phyloP scores from a whole-genome alignment of 2,797 vertebrate species.

The Notamacropus eugenii region DNA sequence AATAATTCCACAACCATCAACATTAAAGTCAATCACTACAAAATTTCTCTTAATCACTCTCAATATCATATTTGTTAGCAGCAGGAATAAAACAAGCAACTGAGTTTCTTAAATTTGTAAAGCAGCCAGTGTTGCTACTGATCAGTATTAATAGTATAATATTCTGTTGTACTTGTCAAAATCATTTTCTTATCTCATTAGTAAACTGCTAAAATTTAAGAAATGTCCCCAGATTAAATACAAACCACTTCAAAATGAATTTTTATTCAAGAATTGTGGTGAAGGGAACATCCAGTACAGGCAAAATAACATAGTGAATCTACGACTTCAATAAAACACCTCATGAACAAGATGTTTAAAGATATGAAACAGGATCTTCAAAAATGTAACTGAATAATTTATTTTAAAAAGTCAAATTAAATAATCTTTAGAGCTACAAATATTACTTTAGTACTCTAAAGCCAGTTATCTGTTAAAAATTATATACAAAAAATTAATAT shows the following conservation, averaged over 20 bases:
- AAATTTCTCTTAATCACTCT: not conserved
- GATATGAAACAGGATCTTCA: constrained; percentile 34
- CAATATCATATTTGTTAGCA: not conserved
- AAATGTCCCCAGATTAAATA: constrained; percentile 55
- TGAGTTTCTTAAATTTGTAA: not conserved
- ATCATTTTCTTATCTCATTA: not conserved
- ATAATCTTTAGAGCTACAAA: constrained; percentile 25
- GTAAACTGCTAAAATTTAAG: constrained; percentile 15
- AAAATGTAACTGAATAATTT: constrained; percentile 36
- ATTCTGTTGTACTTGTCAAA: not conserved
- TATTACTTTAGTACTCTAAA: constrained; percentile 38
- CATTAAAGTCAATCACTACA: not conserved
- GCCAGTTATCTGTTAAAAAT: constrained; percentile 29
- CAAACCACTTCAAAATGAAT: constrained; percentile 44
- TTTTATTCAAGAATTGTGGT: constrained; percentile 42
- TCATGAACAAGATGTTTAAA: constrained; percentile 39
- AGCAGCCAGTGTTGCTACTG: not conserved
- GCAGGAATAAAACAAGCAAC: constrained; percentile 42
- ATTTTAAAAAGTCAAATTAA: constrained; percentile 46
- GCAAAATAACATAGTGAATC: constrained; percentile 35
- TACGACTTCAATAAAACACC: constrained; percentile 36
- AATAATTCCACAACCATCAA: not conserved
- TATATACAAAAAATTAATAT: not conserved
- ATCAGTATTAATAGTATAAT: not conserved
- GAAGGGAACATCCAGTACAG: constrained; percentile 8